Percentiles rank a stretch among this genome's conserved stretches.
These are phyloP conservation scores for Cliona cf. orientalis DNA, from an alignment of 37 sponge, comb jelly and placozoan species.

Conservation along the genomic window DNA sequence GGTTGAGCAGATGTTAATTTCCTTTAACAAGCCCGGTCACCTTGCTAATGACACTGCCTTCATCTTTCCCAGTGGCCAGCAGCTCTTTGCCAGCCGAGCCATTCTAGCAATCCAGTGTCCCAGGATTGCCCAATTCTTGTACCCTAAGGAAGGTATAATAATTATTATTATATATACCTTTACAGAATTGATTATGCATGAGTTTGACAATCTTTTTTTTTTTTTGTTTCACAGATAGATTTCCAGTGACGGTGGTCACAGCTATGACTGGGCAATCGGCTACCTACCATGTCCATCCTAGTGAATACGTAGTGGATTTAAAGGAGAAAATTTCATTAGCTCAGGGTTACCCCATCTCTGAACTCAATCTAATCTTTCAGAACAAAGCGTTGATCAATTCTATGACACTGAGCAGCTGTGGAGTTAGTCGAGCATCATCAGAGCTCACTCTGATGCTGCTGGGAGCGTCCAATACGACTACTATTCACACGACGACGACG, in stretches of 20 bases:
- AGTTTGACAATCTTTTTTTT: neutral
- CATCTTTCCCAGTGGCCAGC: constrained; percentile 44
- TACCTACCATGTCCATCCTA: constrained; percentile 29
- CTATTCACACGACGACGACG: neutral
- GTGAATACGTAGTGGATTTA: constrained; percentile 48
- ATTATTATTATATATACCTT: neutral
- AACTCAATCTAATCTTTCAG: constrained; percentile 36
- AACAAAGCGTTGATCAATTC: constrained; percentile 18
- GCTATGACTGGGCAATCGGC: constrained; percentile 19
- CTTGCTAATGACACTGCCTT: constrained; percentile 67
- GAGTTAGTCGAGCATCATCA: constrained; percentile 16
- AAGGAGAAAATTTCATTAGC: constrained; percentile 58
- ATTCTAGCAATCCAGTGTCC: constrained; percentile 48
- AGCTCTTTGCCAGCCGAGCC: constrained; percentile 62
- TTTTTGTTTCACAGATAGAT: constrained; percentile 31
- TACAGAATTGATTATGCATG: neutral
- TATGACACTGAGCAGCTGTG: constrained; percentile 12
- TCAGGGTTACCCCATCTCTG: constrained; percentile 30
- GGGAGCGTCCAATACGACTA: neutral
- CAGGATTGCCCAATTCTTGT: constrained; percentile 51
- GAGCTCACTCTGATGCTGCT: constrained; percentile 28
- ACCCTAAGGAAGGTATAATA: constrained; percentile 48
- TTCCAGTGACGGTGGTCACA: constrained; percentile 47
- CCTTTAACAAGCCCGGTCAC: constrained; percentile 44
- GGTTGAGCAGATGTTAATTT: constrained; percentile 15